These are phyloP conservation scores for Potorous gilbertii DNA, from an alignment of 2,797 vertebrate genomes.

Conservation along the genomic window DNA sequence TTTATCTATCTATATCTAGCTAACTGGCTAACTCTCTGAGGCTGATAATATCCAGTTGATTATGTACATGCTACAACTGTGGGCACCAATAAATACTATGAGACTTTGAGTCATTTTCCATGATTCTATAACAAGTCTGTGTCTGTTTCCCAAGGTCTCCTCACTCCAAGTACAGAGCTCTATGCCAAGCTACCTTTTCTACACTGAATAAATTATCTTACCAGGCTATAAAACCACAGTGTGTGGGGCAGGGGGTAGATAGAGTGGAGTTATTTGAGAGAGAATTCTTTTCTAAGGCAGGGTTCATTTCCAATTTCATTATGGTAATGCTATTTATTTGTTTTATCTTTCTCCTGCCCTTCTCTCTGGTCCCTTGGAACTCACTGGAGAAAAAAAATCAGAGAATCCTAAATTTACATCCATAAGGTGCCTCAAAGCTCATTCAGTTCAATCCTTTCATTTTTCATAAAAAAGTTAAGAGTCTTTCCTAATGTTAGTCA, in stretches of 20 bases:
- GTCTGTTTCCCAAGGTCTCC: neutral
- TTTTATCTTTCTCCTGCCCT: slow-evolving; percentile 1
- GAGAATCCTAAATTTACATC: neutral
- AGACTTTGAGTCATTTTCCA: neutral
- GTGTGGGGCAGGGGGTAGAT: neutral
- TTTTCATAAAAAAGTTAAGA: neutral
- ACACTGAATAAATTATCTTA: neutral
- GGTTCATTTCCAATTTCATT: slow-evolving; percentile 2
- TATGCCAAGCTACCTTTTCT: neutral
- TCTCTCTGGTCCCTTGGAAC: neutral
- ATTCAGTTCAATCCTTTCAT: neutral
- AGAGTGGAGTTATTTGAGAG: slow-evolving; percentile 44
- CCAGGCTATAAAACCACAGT: neutral
- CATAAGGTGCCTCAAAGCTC: neutral
- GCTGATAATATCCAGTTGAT: neutral
- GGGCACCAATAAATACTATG: neutral
- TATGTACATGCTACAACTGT: neutral
- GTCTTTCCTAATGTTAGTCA: neutral
- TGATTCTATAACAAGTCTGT: neutral
- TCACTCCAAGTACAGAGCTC: neutral
- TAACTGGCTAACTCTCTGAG: neutral
- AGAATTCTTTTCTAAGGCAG: slow-evolving; percentile 44
- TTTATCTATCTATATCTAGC: too few relatives aligned
- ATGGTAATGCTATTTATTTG: neutral
- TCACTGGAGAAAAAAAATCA: slow-evolving; percentile 16